A percentile compares a stretch with the other conserved stretches of the same genome.
Evolutionary conservation across 2,113 vertebrate genomes (phyloP).

Genomic region (Morone chrysops): DNA sequence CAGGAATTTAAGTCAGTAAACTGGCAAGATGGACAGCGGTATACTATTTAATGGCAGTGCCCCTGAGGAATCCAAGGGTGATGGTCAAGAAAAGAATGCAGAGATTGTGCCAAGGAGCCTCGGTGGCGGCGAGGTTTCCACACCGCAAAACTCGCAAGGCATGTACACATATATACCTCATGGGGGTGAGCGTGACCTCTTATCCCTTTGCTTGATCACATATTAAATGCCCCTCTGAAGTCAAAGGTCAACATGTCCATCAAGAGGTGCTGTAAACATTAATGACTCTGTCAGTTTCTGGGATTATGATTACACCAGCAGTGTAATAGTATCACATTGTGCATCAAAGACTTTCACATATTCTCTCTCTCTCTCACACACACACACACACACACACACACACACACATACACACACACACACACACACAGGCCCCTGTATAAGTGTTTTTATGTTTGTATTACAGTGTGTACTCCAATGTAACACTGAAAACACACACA

Average conservation of each 20-base stretch:
- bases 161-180: constrained; percentile 50
- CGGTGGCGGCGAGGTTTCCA: constrained; percentile 66
- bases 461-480: neutral
- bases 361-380: neutral
- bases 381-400: neutral
- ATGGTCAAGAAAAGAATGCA: constrained; percentile 78
- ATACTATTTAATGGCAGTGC: constrained; percentile 70
- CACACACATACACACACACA: neutral
- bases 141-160: constrained; percentile 57
- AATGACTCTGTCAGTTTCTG: constrained; percentile 30
- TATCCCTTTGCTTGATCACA: constrained; percentile 51
- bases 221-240: constrained; percentile 25
- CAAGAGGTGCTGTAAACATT: constrained; percentile 26
- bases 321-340: neutral
- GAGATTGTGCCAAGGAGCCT: constrained; percentile 73
- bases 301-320: constrained; percentile 43
- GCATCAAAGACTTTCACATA: constrained; percentile 1
- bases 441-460: neutral
- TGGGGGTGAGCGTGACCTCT: constrained; percentile 59
- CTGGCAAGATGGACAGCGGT: constrained; percentile 66
- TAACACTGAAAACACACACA: constrained; percentile 7
- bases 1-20: constrained; percentile 75
- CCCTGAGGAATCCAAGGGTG: constrained; percentile 77
- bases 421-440: neutral
- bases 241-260: constrained; percentile 24